A percentile compares a stretch with the other conserved stretches of the same genome.
Conservation (phyloP, 2,797 vertebrate genomes). For the Acanthurus lineatus region DNA sequence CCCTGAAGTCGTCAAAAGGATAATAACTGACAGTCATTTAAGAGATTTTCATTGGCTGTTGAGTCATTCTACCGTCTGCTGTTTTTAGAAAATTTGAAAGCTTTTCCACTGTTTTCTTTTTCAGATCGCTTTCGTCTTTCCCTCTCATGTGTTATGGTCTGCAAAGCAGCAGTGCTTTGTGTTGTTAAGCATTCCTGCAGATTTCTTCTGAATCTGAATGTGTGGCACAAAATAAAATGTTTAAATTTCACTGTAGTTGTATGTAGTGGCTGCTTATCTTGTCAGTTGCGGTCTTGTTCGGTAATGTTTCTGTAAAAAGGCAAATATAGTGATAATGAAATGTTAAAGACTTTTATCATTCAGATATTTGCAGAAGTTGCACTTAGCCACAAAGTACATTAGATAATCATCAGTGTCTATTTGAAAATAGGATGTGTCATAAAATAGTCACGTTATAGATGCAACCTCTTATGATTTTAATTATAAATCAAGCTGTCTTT, state of each 20-base stretch:
- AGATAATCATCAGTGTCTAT: background rate
- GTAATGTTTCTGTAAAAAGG: constrained; percentile 5
- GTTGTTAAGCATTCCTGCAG: constrained; percentile 12
- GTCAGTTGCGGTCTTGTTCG: background rate
- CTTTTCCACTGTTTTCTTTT: constrained; percentile 23
- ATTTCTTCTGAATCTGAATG: background rate
- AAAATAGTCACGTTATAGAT: background rate
- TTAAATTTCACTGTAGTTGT: constrained; percentile 13
- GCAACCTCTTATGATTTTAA: background rate
- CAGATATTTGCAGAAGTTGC: constrained; percentile 13
- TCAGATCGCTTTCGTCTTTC: background rate
- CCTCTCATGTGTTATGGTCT: constrained; percentile 28
- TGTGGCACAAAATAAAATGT: constrained; percentile 2
- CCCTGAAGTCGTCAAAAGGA: constrained; percentile 34
- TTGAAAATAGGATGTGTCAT: background rate
- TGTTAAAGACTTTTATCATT: background rate
- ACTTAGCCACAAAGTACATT: background rate
- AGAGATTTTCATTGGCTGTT: constrained; percentile 54
- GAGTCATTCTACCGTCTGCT: constrained; percentile 62
- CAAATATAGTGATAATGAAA: background rate
- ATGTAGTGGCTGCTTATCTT: background rate
- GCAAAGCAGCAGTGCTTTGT: constrained; percentile 2
- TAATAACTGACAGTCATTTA: constrained; percentile 47
- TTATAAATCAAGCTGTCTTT: background rate
- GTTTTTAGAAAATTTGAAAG: constrained; percentile 25